Evolutionary conservation across 2,888 invertebrate genomes (phyloP).

Genomic region (Pyrgus malvae): DNA sequence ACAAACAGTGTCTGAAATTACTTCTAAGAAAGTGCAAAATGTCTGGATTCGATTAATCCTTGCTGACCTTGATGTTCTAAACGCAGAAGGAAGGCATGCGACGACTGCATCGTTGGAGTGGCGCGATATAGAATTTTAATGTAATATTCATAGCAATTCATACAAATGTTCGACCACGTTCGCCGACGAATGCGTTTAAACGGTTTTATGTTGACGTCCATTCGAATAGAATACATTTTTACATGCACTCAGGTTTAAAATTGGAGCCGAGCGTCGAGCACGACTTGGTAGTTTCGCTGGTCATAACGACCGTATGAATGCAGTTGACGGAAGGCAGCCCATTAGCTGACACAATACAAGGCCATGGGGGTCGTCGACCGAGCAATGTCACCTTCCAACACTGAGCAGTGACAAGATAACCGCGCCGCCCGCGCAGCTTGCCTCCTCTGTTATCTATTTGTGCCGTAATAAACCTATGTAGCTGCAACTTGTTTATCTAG

Average conservation of each 20-base stretch:
- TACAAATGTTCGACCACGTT: neutral
- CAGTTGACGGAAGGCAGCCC: constrained; percentile 34
- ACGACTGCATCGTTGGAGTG: neutral
- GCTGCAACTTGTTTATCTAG: constrained; percentile 45
- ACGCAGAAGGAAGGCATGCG: neutral
- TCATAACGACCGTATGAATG: constrained; percentile 12
- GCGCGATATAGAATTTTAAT: constrained; percentile 1
- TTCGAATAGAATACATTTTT: neutral
- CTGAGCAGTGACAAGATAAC: constrained; percentile 49
- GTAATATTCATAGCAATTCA: constrained; percentile 4
- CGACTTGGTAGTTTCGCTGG: constrained; percentile 8
- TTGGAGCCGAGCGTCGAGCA: constrained; percentile 1
- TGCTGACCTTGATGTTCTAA: constrained; percentile 5
- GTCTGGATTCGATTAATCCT: constrained; percentile 4
- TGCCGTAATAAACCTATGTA: constrained; percentile 22
- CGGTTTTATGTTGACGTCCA: neutral
- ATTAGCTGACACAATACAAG: constrained; percentile 47
- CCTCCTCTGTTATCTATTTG: constrained; percentile 32
- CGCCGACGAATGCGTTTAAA: neutral
- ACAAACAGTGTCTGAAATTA: too few relatives aligned
- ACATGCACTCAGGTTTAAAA: neutral
- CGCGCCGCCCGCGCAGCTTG: constrained; percentile 38
- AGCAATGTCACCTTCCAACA: constrained; percentile 71
- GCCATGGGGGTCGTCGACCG: constrained; percentile 59
- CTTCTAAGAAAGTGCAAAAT: neutral